A percentile compares a stretch with the other conserved stretches of the same genome.
These are phyloP conservation scores for Rhagophthalmus giganteus DNA, from an alignment of 2,888 invertebrate species.

Conservation along the genomic window DNA sequence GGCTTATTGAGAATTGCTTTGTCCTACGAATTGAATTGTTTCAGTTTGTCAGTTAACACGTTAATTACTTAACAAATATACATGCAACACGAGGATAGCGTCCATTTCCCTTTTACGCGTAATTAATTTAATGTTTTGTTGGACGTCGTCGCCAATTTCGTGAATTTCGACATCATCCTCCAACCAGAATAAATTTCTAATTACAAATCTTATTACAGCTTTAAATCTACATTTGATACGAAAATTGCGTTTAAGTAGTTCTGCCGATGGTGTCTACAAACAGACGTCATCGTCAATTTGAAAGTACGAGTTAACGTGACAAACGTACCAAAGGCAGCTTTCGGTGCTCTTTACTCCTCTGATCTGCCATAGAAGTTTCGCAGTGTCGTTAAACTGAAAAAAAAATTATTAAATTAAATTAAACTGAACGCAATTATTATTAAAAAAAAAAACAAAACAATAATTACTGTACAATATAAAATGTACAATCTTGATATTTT, in stretches of 20 bases:
- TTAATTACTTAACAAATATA: not conserved
- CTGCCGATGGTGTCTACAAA: slow-evolving; percentile 14
- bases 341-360: too few species aligned
- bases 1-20: slow-evolving; percentile 64
- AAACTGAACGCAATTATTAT: too few species aligned
- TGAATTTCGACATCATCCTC: slow-evolving; percentile 58
- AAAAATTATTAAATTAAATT: too few species aligned
- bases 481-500: too few species aligned
- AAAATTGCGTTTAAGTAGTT: not conserved
- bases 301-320: too few species aligned
- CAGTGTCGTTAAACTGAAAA: too few species aligned
- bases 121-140: slow-evolving; percentile 50
- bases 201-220: slow-evolving; percentile 60
- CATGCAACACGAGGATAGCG: not conserved
- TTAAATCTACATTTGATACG: slow-evolving; percentile 58
- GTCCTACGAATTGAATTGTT: slow-evolving; percentile 54
- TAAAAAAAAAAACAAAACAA: too few species aligned
- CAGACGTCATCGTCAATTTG: not conserved
- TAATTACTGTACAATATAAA: too few species aligned
- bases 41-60: not conserved
- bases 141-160: slow-evolving; percentile 56
- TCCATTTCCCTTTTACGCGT: slow-evolving; percentile 1
- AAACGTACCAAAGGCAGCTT: too few species aligned
- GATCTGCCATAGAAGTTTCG: not conserved
- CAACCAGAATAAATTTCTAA: slow-evolving; percentile 63